Base-by-base conservation (phyloP, 1,140 invertebrate species). In the Sarcophaga bullata region DNA sequence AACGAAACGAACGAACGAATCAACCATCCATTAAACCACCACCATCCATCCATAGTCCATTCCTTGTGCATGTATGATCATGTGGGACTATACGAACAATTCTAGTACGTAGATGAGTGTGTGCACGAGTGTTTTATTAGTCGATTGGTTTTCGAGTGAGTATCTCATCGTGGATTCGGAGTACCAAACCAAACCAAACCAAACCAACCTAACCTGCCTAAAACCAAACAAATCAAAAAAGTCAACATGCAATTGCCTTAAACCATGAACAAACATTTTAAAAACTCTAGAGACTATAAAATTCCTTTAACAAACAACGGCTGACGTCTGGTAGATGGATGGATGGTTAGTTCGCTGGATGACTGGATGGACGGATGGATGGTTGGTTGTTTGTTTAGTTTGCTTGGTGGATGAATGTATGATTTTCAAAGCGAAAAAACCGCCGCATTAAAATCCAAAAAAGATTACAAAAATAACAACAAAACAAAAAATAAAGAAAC, bases 211-310 rank as follows among this genome's bases (percentile, higher is more conserved):
- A 37, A 37, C 25, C 25, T 2, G 4, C 25, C 25, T 4, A 37
- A 37, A 37, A 37, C 25, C 25, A 37, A 37, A 68, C 62, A 68
- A 68, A 68, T 68, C 62, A 68, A 68, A 68, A 68, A 68, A 68
- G 62, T 68, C 17, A 25, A 68, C 62, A 68, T 68, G 62, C 62
- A 68, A 68, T 68, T 68, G 62, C 62, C 62, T 68, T 68, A 68
- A 68, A 68, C 62, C 62, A 68, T 68, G 62, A 68, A 68, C 62
- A 68, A 68, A 68, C 62, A 68, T 68, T 68, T 68, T 19, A 78
- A 78, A 78, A 78, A 78, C 75, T 78, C 75, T 78, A 50, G 75
- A 50, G 75, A 78, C 75, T 50, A 78, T 78, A 78, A 78, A 78
- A 78, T 78, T 78, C 75, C 75, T 78, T 78, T 78, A 50, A 50